Base-by-base conservation (phyloP, 1,140 invertebrate species). In the Leptinotarsa lineolata region DNA sequence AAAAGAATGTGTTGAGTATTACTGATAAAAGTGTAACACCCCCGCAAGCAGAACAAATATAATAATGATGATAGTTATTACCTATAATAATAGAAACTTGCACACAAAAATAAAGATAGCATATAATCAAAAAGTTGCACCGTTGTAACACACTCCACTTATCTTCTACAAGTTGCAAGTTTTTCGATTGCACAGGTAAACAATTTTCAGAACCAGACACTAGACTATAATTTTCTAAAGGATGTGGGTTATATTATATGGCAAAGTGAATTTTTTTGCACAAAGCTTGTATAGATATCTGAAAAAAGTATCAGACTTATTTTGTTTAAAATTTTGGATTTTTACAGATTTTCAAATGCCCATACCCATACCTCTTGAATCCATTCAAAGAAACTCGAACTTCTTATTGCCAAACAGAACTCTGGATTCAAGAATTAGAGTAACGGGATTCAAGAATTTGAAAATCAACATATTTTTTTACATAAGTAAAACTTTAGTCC, bases 31-130 rank as follows among this genome's bases (percentile, higher is more conserved):
- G 46, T 68, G 22, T 63, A 77, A 75, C 74, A 75, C 74, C 76
- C 76, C 76, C 67, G 76, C 74, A 74, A 69, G 67, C 65, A 73
- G 46, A 77, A 77, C 70, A 76, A 75, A 68, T 76, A 73, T 68
- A 73, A 68, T 74, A 73, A 54, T 15, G 48, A 61, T 20, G 24
- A 48, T 68, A 72, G 72, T 68, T 46, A 71, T 71, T 63, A 71
- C 44, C 60, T 65, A 72, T 72, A 72, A 77, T 74, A 76, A 77
- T 61, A 77, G 71, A 77, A 77, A 77, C 66, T 72, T 74, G 68
- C 76, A 77, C 76, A 75, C 74, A 74, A 73, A 74, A 80, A 74
- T 66, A 76, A 79, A 74, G 60, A 79, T 72, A 76, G 70, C 74
- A 71, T 70, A 77, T 73, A 70, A 58, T 65, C 30, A 39, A 39